Base-by-base conservation (phyloP, 2,113 vertebrate genomes). In the Cranoglanis bouderius region DNA sequence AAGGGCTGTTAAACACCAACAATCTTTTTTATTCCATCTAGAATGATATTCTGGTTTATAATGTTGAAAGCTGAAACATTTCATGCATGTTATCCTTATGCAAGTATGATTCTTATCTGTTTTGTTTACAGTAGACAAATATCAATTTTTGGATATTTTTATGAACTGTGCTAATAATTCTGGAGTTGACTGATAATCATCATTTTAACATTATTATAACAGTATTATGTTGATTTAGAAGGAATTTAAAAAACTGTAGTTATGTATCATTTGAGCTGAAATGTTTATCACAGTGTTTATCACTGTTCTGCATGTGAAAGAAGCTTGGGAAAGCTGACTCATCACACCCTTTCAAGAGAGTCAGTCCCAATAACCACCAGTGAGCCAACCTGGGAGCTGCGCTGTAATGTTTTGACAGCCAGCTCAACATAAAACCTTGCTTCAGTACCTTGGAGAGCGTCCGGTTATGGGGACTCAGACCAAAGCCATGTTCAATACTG, bases 361-460 rank as follows among this genome's bases (percentile, higher is more conserved):
- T 70, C 32, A 40, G 18, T 24, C 35, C 70, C 35, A 40, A 40
- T 74, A 38, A 40, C 7, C 7, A 40, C 19, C 19, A 43, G 38
- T 9, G 19, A 75, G 38, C 38, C 29, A 46, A 26, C 26, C 38
- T 43, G 38, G 3, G 26, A 75, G 18, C 67, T 38, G 35, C 0
- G 16, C 32, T 35, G 65, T 21, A 40, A 40, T 72, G 70, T 21
- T 18, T 46, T 7, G 7, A 46, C 43, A 46, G 7, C 74, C 40
- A 46, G 40, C 24, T 77, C 40, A 77, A 26, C 4, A 0, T 14
- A 49, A 49, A 49, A 78, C 12, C 43, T 46, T 4, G 0, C n/a
- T 49, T 78, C 75, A 78, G 75, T 29, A 78, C 75, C 75, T 14
- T 78, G 75, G 75, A 78, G 43, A 78, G 75, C 75, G 24, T 29